A percentile compares a stretch with the other conserved stretches of the same genome.
Evolutionary conservation across 2,113 vertebrate genomes (phyloP).

Genomic region (Mobula hypostoma): DNA sequence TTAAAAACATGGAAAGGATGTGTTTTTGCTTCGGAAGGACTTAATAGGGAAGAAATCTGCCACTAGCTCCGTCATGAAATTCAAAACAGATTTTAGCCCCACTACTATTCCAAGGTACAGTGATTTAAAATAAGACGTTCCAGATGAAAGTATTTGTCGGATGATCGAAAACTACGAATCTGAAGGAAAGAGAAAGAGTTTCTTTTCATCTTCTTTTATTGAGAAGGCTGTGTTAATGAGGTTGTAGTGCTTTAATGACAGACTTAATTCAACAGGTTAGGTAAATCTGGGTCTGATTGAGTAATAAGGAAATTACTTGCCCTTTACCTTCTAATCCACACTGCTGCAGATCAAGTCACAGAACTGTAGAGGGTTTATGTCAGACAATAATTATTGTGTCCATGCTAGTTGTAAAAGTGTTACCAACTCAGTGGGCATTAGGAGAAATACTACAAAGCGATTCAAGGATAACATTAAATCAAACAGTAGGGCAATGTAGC

Average conservation of each 20-base stretch:
- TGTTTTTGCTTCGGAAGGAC: conserved; percentile 33
- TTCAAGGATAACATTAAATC: too few relatives aligned
- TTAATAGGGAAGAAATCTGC: conserved; percentile 32
- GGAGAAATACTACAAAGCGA: too few relatives aligned
- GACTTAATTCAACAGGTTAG: not conserved
- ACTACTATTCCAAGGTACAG: not conserved
- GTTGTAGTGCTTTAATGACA: not conserved
- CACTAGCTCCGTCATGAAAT: not conserved
- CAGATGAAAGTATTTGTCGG: conserved; percentile 22
- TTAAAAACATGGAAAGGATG: conserved; percentile 33
- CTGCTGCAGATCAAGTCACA: not conserved
- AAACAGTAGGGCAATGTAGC: too few relatives aligned
- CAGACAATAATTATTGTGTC: too few relatives aligned
- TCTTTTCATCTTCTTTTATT: not conserved
- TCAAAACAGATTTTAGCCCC: conserved; percentile 29
- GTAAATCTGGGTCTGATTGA: not conserved
- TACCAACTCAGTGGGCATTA: too few relatives aligned
- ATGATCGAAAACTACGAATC: not conserved
- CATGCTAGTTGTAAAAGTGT: too few relatives aligned
- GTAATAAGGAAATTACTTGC: not conserved
- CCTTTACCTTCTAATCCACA: too few relatives aligned
- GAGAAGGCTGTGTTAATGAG: not conserved
- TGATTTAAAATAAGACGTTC: not conserved
- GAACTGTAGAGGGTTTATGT: too few relatives aligned
- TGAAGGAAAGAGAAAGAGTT: not conserved